Evolutionary conservation across 2,113 vertebrate species (phyloP).

Genomic region (Ia io): DNA sequence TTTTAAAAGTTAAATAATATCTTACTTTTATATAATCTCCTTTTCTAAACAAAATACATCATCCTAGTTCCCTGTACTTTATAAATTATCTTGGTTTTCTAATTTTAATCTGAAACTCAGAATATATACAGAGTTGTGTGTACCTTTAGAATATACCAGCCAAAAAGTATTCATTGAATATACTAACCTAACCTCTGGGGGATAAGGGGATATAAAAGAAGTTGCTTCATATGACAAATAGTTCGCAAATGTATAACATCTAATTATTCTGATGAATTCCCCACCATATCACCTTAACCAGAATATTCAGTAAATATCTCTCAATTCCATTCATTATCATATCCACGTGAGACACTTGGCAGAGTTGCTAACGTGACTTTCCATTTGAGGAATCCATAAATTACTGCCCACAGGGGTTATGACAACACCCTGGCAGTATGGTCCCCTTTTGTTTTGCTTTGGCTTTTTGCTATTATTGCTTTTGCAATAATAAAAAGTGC

Average conservation of each 20-base stretch:
- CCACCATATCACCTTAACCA: not conserved
- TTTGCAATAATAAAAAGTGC: constrained; percentile 24
- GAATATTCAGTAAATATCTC: not conserved
- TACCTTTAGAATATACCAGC: not conserved
- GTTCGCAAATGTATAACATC: not conserved
- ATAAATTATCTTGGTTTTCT: constrained; percentile 45
- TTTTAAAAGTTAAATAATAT: constrained; percentile 37
- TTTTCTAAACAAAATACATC: constrained; percentile 44
- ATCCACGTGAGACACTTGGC: not conserved
- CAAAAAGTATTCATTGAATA: constrained; percentile 5
- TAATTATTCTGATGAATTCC: not conserved
- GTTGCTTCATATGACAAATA: not conserved
- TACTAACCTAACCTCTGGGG: not conserved
- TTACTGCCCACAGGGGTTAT: not conserved
- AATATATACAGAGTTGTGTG: not conserved
- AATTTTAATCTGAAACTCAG: constrained; percentile 46
- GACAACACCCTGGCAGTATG: not conserved
- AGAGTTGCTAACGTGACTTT: not conserved
- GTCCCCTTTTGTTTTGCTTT: not conserved
- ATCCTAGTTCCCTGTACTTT: constrained; percentile 2
- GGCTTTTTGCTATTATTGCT: not conserved
- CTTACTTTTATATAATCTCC: constrained; percentile 21
- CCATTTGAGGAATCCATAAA: not conserved
- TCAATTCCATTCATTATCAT: not conserved
- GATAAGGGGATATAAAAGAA: not conserved